Evolutionary conservation across 2,888 invertebrate species (phyloP), one percentile per base, ranked within the genome.

Genomic region (Lapara coniferarum): DNA sequence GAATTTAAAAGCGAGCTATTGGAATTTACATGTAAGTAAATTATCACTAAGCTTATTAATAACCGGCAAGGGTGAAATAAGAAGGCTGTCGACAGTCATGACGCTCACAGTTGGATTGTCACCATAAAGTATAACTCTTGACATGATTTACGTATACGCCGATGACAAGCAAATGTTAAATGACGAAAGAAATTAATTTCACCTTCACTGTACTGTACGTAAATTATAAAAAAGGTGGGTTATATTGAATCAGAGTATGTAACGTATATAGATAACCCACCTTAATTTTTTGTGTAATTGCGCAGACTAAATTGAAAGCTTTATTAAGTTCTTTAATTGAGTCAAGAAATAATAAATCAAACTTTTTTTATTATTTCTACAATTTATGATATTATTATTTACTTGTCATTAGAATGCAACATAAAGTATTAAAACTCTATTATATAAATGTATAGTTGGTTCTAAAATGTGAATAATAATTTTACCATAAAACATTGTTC

Each of bases 31-130:
- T 19, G 55, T 56, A 66, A 56, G 68, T 46, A 63, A 70, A 66
- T 66, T 70, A 69, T 67, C 55, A 59, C 58, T 66, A 66, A 66
- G 53, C 49, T 66, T 66, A 55, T 71, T 71, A 69, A 71, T 69
- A 68, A 58, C 58, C 44, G 52, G 37, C 16, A 70, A 49, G 69
- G 71, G 58, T 71, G 67, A 69, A 71, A 69, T 69, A 71, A 59
- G 69, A 55, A 52, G 55, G 46, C 67, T 49, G 69, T 49, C 71
- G 69, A 55, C 66, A 19, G 55, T 69, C 56, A 59, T 69, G 71
- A 71, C 71, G 63, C 68, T 68, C 57, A 68, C 59, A 55, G 19
- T 37, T 51, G 68, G n/a, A 46, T 46, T 70, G 66, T 66, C 68
- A 56, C 51, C 68, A 70, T 70, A 66, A 70, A 70, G 56, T 55